phyloP scores from a whole-genome alignment of 64 coral and sea anemone species.

The Astreopora myriophthalma region DNA sequence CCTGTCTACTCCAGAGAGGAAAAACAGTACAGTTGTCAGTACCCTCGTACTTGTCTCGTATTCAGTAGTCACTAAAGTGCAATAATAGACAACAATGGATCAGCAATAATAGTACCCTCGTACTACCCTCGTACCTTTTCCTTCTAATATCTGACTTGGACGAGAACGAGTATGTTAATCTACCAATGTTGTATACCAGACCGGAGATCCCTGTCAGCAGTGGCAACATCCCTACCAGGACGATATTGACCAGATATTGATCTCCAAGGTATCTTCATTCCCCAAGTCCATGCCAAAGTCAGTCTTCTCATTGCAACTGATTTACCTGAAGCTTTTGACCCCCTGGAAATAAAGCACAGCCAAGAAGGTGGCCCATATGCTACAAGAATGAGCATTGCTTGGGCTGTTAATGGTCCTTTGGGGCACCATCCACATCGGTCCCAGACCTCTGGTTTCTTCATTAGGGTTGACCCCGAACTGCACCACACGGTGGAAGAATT shows the following conservation, averaged over 20 bases:
- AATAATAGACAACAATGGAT: too few relatives aligned
- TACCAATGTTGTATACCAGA: too few relatives aligned
- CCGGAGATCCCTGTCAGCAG: too few relatives aligned
- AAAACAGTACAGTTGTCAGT: too few relatives aligned
- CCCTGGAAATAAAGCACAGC: neutral
- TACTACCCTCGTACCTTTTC: too few relatives aligned
- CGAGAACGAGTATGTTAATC: neutral
- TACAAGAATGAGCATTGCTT: neutral
- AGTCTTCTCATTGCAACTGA: neutral
- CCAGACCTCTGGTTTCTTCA: neutral
- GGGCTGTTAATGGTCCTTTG: conserved; percentile 5
- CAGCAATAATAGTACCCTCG: too few relatives aligned
- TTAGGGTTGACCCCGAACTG: neutral
- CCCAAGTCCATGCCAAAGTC: neutral
- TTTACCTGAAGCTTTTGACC: neutral
- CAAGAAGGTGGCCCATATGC: neutral
- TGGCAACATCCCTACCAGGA: too few relatives aligned
- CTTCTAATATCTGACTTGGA: too few relatives aligned
- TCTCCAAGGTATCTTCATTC: too few relatives aligned
- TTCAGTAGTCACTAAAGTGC: too few relatives aligned
- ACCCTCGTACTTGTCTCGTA: too few relatives aligned
- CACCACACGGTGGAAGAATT: neutral
- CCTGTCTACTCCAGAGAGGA: neutral
- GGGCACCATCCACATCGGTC: neutral
- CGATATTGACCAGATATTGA: too few relatives aligned